These are phyloP conservation scores for Leptosomus discolor DNA, from an alignment of 2,113 vertebrate genomes.

Conservation along the genomic window DNA sequence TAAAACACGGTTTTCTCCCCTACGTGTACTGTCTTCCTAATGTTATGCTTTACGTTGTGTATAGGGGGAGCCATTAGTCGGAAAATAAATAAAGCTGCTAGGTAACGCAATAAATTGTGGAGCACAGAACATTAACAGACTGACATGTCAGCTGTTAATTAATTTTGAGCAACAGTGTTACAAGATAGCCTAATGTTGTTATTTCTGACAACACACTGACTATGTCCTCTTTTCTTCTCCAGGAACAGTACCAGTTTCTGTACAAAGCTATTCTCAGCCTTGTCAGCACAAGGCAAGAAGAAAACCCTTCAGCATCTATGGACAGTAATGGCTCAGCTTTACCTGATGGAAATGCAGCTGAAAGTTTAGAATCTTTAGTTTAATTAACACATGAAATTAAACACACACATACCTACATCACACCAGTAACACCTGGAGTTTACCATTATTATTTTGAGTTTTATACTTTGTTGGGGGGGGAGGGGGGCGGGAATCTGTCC, in stretches of 20 bases:
- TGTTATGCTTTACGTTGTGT: not conserved
- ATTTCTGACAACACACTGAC: not conserved
- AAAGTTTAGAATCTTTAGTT: conserved; percentile 94
- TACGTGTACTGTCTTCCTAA: not conserved
- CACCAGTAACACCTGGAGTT: not conserved
- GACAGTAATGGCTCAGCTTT: conserved; percentile 85
- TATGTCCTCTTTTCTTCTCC: not conserved
- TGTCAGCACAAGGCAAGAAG: conserved; percentile 87
- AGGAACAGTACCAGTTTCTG: conserved; percentile 97
- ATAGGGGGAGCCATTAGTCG: not conserved
- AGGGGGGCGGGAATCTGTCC: not conserved
- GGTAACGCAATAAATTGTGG: not conserved
- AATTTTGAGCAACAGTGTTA: not conserved
- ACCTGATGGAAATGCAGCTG: conserved; percentile 78
- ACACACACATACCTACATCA: not conserved
- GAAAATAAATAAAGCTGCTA: not conserved
- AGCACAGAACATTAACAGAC: not conserved
- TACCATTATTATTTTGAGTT: conserved; percentile 38
- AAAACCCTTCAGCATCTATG: conserved; percentile 80
- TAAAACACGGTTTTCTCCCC: not conserved
- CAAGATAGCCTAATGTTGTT: not conserved
- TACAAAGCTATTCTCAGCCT: conserved; percentile 95
- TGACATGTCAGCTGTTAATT: not conserved
- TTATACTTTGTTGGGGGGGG: not conserved
- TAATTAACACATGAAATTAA: conserved; percentile 59